phyloP scores from a whole-genome alignment of 2,888 invertebrate species.

The Brassicogethes aeneus region DNA sequence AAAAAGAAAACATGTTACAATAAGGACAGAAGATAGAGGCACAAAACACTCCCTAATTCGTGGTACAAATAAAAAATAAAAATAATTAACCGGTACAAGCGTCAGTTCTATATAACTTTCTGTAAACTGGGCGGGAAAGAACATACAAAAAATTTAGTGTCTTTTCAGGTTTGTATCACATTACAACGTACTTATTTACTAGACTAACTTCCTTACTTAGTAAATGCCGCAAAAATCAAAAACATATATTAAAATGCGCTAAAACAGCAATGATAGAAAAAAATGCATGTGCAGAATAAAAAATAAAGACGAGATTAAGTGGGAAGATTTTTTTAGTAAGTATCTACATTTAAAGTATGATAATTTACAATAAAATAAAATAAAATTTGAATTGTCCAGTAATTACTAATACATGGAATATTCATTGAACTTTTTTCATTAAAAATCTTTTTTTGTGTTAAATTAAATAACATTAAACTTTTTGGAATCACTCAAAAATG shows the following conservation, averaged over 20 bases:
- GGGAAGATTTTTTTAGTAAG: too few relatives aligned
- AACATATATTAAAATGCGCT: constrained; percentile 6
- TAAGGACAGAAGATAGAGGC: constrained; percentile 16
- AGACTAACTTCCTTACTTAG: constrained; percentile 15
- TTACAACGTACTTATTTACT: constrained; percentile 3
- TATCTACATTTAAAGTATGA: constrained; percentile 7
- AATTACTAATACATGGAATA: too few relatives aligned
- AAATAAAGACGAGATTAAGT: too few relatives aligned
- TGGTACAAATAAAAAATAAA: constrained; percentile 4
- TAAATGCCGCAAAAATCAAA: constrained; percentile 28
- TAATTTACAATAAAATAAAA: constrained; percentile 8
- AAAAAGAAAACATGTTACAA: constrained; percentile 15
- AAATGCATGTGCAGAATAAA: constrained; percentile 7
- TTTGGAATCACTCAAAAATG: too few relatives aligned
- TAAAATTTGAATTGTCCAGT: too few relatives aligned
- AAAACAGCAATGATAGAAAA: constrained; percentile 3
- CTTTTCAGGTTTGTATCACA: constrained; percentile 30
- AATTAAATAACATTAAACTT: too few relatives aligned
- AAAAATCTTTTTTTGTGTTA: too few relatives aligned
- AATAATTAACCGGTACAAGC: constrained; percentile 13
- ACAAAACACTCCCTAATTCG: too few relatives aligned
- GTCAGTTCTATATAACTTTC: constrained; percentile 40
- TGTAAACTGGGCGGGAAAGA: constrained; percentile 16
- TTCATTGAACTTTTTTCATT: too few relatives aligned
- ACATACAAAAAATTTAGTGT: constrained; percentile 12